Evolutionary conservation across 2,113 vertebrate genomes (phyloP), one percentile per base, ranked within the genome.

Genomic region (Eulemur rufifrons): DNA sequence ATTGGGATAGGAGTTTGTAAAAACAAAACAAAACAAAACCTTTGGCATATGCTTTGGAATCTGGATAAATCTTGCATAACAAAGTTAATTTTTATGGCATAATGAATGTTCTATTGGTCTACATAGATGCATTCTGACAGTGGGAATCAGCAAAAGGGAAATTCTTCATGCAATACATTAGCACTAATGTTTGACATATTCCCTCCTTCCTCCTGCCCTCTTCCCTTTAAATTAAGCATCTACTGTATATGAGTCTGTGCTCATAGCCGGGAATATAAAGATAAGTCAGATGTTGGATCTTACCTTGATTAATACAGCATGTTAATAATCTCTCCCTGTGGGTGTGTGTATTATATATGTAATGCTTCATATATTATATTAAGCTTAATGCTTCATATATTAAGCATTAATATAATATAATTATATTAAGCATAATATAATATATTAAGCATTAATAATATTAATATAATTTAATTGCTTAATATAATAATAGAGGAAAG

Each of bases 61-160:
- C 42, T 91, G 77, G 66, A 86, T 69, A 95, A 91, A 94, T 86
- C 29, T 89, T 96, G 32, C 18, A 61, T 27, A 86, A 94, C 29
- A 47, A 83, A 95, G 69, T 50, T 84, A 69, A 68, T 96, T 89
- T 94, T 95, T 91, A 78, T 64, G 39, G 47, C 59, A 61, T 13
- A 78, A 29, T 86, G 25, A 74, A 85, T 69, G 94, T 95, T 68
- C 71, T 82, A 11, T 47, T 61, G 74, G 34, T 32, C 13, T 95
- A 37, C 5, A 59, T 64, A 92, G 95, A 93, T 63, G 50, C 34
- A 88, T 42, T 96, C 85, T 68, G 4, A 93, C 78, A 87, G 82
- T 66, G 64, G 82, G 25, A 95, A 91, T 96, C 18, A 93, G 71
- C 0, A 17, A 96, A 95, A 88, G 0, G 59, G 23, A 94, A 95